Base-by-base conservation (phyloP, 92 coral and sea anemone species). In the Epizoanthus scotinus region DNA sequence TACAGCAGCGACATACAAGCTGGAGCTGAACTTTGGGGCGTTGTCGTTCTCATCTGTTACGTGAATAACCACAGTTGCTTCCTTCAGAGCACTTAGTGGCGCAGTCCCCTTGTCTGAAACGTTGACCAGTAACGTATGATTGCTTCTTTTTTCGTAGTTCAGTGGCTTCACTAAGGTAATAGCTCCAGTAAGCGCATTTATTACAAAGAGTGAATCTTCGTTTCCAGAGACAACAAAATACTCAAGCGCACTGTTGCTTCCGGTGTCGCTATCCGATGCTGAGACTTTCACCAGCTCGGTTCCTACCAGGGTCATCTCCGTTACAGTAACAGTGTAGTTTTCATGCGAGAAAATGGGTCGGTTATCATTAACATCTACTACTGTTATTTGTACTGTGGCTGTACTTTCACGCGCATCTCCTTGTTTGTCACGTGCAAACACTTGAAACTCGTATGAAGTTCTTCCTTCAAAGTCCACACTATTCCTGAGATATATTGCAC, bases 361-460 rank as follows among this genome's bases (percentile, higher is more conserved):
- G 86, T 88, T 88, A 44, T 88, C 91, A 74, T 88, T 88, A 62
- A 72, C 68, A 57, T 88, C 91, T 5, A 64, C 60, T 20, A 88
- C 53, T n/a, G 52, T 62, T 36, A 88, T 59, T 38, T 67, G 50
- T 53, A 88, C 86, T 2, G 70, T 53, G 7, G 91, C 42, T 17
- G 87, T 61, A 57, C 83, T 89, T 58, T 66, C 14, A 2, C 83
- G 82, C 18, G 89, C 84, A 22, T 71, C 50, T 3, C 24, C 19
- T 19, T 15, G 47, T 2, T 47, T 61, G 58, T 88, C 86, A 4
- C 54, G 67, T 67, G 84, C 91, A 40, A 73, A 78, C 26, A 85
- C 86, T 69, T 88, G 89, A 84, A 88, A 88, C 15, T 78, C 67
- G 70, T 88, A 88, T 8, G 40, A 26, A 8, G 19, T 59, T 69